phyloP scores from a whole-genome alignment of 2,113 vertebrate genomes.

The Anser brachyrhynchus region DNA sequence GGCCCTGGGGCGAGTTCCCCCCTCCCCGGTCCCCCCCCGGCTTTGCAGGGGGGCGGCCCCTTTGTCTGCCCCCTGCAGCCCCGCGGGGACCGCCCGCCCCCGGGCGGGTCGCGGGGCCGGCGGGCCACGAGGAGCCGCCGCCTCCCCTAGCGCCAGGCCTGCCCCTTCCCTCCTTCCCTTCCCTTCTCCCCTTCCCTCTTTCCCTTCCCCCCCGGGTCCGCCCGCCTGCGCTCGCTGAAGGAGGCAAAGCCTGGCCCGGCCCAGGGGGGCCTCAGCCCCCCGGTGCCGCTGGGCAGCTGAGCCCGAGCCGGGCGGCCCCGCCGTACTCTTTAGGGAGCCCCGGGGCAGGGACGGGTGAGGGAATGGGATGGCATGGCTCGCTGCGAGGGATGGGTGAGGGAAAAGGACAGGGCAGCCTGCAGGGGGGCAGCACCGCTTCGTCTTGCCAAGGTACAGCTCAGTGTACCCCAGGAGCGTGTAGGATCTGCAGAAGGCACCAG shows the following conservation, averaged over 20 bases:
- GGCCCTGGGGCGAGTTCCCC: no score
- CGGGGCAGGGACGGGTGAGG: neutral
- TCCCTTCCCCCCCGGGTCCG: neutral
- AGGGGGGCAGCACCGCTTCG: neutral
- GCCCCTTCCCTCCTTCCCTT: neutral
- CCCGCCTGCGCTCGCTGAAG: neutral
- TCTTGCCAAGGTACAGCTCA: neutral
- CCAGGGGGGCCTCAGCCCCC: neutral
- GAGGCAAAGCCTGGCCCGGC: neutral
- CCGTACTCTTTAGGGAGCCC: neutral
- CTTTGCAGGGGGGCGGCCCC: neutral
- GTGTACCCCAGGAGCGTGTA: neutral
- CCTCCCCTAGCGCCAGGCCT: neutral
- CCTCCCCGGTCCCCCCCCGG: no score
- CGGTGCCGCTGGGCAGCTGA: neutral
- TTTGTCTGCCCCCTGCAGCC: conserved; percentile 27
- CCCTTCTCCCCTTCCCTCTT: neutral
- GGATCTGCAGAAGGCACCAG: neutral
- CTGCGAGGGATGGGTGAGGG: neutral
- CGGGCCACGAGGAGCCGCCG: conserved; percentile 28
- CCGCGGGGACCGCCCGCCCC: neutral
- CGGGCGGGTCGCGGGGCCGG: neutral
- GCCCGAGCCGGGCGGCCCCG: neutral
- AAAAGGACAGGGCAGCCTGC: neutral
- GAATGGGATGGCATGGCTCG: neutral